Evolutionary conservation across 1,140 invertebrate genomes (phyloP).

Genomic region (Brachionus angularis): DNA sequence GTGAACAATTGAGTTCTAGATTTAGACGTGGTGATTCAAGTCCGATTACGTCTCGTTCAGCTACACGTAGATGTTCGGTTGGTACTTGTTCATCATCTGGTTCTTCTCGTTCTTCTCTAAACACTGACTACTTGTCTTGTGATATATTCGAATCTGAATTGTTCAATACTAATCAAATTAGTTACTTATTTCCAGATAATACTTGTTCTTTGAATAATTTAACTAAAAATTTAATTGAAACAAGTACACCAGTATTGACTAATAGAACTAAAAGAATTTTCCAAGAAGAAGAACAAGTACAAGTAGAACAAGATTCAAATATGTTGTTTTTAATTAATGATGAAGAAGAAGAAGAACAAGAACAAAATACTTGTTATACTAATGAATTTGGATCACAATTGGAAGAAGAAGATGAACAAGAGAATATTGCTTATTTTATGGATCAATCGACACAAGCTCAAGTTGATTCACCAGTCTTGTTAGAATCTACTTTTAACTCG

Average conservation of each 20-base stretch:
- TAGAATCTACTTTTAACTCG: slow-evolving; percentile 21
- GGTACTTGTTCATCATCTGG: no score
- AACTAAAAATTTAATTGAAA: slow-evolving; percentile 8
- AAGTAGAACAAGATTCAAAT: no score
- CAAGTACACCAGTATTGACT: background rate
- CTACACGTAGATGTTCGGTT: no score
- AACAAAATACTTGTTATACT: background rate
- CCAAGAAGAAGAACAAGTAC: no score
- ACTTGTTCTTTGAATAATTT: background rate
- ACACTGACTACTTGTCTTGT: no score
- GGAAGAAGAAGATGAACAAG: background rate
- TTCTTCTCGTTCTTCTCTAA: no score
- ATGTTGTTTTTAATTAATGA: no score
- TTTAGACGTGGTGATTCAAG: background rate
- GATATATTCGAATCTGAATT: background rate
- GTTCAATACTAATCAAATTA: no score
- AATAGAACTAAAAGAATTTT: no score
- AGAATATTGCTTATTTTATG: background rate
- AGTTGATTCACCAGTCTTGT: slow-evolving; percentile 19
- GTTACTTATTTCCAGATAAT: background rate
- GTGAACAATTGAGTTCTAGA: background rate
- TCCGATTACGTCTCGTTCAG: no score
- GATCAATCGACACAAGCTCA: slow-evolving; percentile 28
- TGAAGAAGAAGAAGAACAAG: background rate
- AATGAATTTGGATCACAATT: background rate